phyloP scores from a whole-genome alignment of 2,888 invertebrate species.

The Pachymerium ferrugineum region DNA sequence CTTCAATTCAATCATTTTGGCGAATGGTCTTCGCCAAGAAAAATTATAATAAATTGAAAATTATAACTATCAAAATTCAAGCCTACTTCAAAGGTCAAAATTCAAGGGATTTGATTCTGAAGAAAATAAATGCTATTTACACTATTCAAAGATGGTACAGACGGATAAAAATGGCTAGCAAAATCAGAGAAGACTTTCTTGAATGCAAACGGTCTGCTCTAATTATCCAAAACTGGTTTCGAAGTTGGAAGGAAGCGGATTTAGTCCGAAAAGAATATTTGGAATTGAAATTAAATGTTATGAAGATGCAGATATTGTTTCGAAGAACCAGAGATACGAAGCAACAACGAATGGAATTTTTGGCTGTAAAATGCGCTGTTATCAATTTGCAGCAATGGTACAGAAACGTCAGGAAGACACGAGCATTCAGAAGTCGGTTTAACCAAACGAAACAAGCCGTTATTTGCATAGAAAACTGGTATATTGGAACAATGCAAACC shows the following conservation, averaged over 20 bases:
- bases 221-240: background rate
- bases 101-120: slow-evolving; percentile 40
- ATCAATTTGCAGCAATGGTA: background rate
- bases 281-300: background rate
- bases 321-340: background rate
- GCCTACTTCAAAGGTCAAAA: slow-evolving; percentile 37
- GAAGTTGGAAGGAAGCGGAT: background rate
- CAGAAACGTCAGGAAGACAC: background rate
- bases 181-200: background rate
- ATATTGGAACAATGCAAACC: background rate
- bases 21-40: slow-evolving; percentile 28
- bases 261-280: background rate
- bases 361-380: background rate
- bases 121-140: background rate
- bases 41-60: slow-evolving; percentile 16
- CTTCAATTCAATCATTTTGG: slow-evolving; percentile 37
- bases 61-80: slow-evolving; percentile 40
- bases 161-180: background rate
- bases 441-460: background rate
- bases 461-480: background rate
- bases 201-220: background rate
- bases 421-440: background rate
- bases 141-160: background rate
- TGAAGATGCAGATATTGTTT: background rate
- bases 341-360: background rate